These are phyloP conservation scores for Autographa pulchrina DNA, from an alignment of 2,888 invertebrate species.

Conservation along the genomic window DNA sequence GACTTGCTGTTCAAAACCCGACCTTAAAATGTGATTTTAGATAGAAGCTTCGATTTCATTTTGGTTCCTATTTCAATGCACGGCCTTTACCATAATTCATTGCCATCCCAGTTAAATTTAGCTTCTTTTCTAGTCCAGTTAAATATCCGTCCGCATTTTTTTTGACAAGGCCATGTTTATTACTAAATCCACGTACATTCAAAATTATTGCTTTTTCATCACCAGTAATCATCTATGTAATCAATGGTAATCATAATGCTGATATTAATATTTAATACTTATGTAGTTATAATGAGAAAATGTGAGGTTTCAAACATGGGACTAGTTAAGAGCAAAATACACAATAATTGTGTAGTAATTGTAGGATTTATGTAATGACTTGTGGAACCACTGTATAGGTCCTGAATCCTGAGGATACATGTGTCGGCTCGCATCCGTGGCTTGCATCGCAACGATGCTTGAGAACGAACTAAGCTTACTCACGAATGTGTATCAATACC, in stretches of 20 bases:
- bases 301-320: conserved; percentile 50
- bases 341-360: conserved; percentile 18
- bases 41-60: conserved; percentile 18
- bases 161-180: conserved; percentile 32
- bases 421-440: not conserved
- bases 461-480: conserved; percentile 30
- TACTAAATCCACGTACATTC: conserved; percentile 14
- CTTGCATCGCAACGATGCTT: not conserved
- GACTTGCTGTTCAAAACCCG: conserved; percentile 91
- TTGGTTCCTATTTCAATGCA: conserved; percentile 46
- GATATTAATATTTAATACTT: conserved; percentile 11
- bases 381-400: conserved; percentile 47
- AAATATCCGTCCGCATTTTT: conserved; percentile 53
- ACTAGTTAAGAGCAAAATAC: conserved; percentile 32
- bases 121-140: conserved; percentile 52
- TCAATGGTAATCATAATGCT: conserved; percentile 13
- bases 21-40: conserved; percentile 21
- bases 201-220: conserved; percentile 35
- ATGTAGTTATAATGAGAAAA: conserved; percentile 24
- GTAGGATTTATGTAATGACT: conserved; percentile 32
- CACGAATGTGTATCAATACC: conserved; percentile 9
- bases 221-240: conserved; percentile 8
- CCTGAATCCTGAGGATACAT: not conserved
- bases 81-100: conserved; percentile 25
- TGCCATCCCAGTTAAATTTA: conserved; percentile 26